Evolutionary conservation across 2,797 vertebrate species (phyloP).

Genomic region (Gymnopithys bicolor): DNA sequence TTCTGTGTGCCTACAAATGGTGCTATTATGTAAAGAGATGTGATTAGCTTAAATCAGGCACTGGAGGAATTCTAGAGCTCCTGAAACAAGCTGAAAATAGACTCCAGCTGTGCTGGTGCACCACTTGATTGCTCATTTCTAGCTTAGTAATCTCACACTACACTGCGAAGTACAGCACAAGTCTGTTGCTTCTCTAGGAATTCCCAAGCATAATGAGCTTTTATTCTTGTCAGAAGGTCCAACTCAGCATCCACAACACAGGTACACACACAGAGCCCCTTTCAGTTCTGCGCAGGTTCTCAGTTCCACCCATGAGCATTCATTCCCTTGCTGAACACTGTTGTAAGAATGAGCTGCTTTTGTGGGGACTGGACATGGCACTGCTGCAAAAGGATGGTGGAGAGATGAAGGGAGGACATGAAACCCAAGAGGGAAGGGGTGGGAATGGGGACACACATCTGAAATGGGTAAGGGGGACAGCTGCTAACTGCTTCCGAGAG

Average conservation of each 20-base stretch:
- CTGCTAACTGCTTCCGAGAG: not conserved
- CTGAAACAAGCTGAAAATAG: slow-evolving; percentile 57
- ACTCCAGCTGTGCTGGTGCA: slow-evolving; percentile 42
- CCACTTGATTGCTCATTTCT: not conserved
- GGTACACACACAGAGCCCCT: not conserved
- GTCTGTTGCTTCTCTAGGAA: not conserved
- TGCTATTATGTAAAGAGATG: not conserved
- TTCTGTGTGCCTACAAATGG: slow-evolving; percentile 21
- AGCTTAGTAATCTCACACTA: not conserved
- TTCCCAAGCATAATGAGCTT: not conserved
- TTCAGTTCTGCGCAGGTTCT: accelerated
- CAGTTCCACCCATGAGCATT: not conserved
- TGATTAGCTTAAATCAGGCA: slow-evolving; percentile 32
- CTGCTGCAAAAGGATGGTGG: not conserved
- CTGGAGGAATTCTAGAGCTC: slow-evolving; percentile 25
- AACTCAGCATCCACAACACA: accelerated
- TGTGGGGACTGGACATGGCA: accelerated
- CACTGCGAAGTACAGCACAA: not conserved
- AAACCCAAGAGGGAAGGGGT: accelerated
- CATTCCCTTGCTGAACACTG: too few relatives aligned
- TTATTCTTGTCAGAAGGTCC: not conserved
- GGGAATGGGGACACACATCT: not conserved
- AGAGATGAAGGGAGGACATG: not conserved
- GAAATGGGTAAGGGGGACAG: not conserved
- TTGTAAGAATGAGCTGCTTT: accelerated